Base-by-base conservation (phyloP, 2,888 invertebrate genomes). In the Neelides folsomi region DNA sequence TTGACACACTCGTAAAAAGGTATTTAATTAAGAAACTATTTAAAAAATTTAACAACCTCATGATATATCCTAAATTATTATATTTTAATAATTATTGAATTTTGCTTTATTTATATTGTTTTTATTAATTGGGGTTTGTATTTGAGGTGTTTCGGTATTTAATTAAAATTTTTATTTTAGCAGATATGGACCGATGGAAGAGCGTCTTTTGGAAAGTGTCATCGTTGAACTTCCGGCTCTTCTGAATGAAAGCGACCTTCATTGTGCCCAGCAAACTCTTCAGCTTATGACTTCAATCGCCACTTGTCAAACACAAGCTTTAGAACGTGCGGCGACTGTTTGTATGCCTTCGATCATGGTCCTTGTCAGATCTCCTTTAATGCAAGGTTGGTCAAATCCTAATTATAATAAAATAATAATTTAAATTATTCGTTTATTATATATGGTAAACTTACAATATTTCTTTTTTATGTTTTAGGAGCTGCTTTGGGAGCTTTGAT, bases 241-340 rank as follows among this genome's bases (percentile, higher is more conserved):
- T 48, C 78, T 98, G 59, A 86, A 82, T 66, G 98, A 98, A 72
- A 79, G 86, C 41, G 98, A 98, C 74, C 76, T 99, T 57, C 94
- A 97, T 72, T 92, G 98, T 64, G 92, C 95, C 45, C 95, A 95
- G 73, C 79, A 87, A 66, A 87, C 89, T 19, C 75, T 93, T 55
- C 79, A 82, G 50, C 75, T 92, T 48, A 76, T 93, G 50, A 87
- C 87, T 57, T 82, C 86, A 49, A 83, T 88, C 39, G 87, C 87
- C 48, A 75, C 78, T 57, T 75, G 82, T 42, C 84, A 87, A 68
- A 84, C 87, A 8, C 77, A 79, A 60, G 86, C 89, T 45, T 73
- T 90, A 62, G 78, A 81, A 52, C 77, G 79, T 58, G 79, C 81
- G 50, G 76, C 79, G 15, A 79, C 79, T 53, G 78, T 81, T 51